Base-by-base conservation (phyloP, 2,113 vertebrate species). In the Podilymbus podiceps region DNA sequence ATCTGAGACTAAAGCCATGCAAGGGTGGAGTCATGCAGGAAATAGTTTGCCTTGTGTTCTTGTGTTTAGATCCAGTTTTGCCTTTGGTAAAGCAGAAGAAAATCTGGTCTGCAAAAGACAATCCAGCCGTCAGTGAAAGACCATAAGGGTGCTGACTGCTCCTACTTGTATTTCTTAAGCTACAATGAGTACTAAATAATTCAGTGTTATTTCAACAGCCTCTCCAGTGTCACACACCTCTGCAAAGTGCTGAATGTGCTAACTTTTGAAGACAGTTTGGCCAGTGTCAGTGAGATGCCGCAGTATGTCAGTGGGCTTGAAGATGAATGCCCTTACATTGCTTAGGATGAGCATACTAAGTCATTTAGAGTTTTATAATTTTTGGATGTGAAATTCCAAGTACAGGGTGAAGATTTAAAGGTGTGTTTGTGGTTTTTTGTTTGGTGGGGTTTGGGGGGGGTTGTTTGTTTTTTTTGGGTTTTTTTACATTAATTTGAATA, bases 121-220 rank as follows among this genome's bases (percentile, higher is more conserved):
- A 52, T 2, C 2, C 15, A 63, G 67, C 73, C 74, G 95, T 81
- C 84, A 92, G 79, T 38, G n/a, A 90, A 84, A 93, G 91, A 74
- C 76, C 62, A 30, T 47, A 35, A 80, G 83, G 71, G 64, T 96
- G 59, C 49, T 55, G 76, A 91, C 72, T 86, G 79, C 55, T 86
- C 35, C 84, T 84, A 58, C 83, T 93, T 84, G 35, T 5, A 49
- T 93, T 93, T 83, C 72, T 63, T 53, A 92, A 91, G 74, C 50
- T 69, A 40, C 96, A 97, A 35, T 38, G 40, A 59, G 58, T 73
- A 72, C 79, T 95, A 83, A 97, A 97, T 96, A 90, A 95, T 96
- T 97, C 74, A 91, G 90, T 80, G 90, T 12, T 88, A 38, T 77
- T 93, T 87, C 64, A 91, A 42, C 72, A 91, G 25, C 63, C 38